Conservation (phyloP, 1,140 invertebrate genomes). For the Campoletis sonorensis region DNA sequence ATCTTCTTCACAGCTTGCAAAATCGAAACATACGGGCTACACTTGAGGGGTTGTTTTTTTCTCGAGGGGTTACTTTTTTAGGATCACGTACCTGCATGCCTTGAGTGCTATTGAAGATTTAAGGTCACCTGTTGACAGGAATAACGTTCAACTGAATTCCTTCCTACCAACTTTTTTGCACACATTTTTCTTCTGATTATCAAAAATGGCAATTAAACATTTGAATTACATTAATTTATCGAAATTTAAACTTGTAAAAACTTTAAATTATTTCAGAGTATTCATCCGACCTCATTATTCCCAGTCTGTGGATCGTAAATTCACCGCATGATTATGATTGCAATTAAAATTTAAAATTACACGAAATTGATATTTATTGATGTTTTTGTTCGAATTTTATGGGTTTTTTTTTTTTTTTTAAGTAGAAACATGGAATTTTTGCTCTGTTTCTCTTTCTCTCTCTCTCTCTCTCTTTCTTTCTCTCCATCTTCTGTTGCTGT, state of each 20-base stretch:
- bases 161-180: neutral
- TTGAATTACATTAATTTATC: slow-evolving; percentile 48
- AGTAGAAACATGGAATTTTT: too few relatives aligned
- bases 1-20: neutral
- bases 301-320: too few relatives aligned
- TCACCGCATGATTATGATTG: too few relatives aligned
- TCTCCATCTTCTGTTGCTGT: neutral
- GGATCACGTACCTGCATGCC: slow-evolving; percentile 26
- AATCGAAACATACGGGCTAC: slow-evolving; percentile 30
- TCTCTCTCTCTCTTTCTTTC: slow-evolving; percentile 10
- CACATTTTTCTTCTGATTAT: neutral
- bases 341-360: too few relatives aligned
- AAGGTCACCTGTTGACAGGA: slow-evolving; percentile 35
- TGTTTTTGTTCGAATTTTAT: too few relatives aligned
- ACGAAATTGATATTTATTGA: slow-evolving; percentile 9
- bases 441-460: neutral
- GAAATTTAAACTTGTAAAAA: too few relatives aligned
- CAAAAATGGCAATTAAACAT: neutral
- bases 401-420: too few relatives aligned
- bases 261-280: too few relatives aligned
- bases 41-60: slow-evolving; percentile 50
- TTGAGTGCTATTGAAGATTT: neutral
- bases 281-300: too few relatives aligned
- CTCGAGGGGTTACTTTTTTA: slow-evolving; percentile 51
- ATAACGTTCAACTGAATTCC: neutral